These are phyloP conservation scores for Drosophila eugracilis DNA, from an alignment of 1,140 invertebrate genomes.

Conservation along the genomic window DNA sequence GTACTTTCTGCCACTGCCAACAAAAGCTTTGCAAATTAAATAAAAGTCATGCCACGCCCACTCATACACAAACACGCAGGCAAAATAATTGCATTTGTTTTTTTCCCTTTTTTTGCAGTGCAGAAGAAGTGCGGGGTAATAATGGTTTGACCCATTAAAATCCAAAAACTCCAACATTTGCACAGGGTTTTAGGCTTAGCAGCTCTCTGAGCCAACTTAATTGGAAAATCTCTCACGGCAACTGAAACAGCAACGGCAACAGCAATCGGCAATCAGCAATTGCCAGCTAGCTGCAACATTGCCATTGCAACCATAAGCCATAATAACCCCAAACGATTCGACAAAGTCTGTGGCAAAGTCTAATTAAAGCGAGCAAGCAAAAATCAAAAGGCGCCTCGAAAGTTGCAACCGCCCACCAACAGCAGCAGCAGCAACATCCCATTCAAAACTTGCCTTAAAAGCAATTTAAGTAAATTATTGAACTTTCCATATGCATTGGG, in stretches of 20 bases:
- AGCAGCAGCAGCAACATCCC: conserved; percentile 8
- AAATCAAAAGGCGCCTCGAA: conserved; percentile 58
- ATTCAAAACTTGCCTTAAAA: conserved; percentile 56
- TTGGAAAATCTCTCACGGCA: conserved; percentile 78
- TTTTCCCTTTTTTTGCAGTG: conserved; percentile 20
- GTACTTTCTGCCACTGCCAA: conserved; percentile 58
- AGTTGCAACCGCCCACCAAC: conserved; percentile 43
- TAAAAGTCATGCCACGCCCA: conserved; percentile 64
- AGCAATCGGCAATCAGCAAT: conserved; percentile 34
- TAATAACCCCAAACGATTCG: conserved; percentile 43
- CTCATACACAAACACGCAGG: conserved; percentile 25
- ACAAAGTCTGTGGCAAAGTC: conserved; percentile 55
- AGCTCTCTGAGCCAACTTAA: conserved; percentile 57
- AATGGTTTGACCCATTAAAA: conserved; percentile 52
- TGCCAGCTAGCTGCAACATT: conserved; percentile 55
- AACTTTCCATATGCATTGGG: conserved; percentile 68
- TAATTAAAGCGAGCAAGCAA: conserved; percentile 66
- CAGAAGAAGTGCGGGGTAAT: not conserved
- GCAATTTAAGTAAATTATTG: conserved; percentile 80
- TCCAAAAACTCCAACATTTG: conserved; percentile 26
- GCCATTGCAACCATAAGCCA: conserved; percentile 44
- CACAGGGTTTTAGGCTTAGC: conserved; percentile 13
- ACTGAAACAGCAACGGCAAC: not conserved
- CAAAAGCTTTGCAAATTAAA: conserved; percentile 67
- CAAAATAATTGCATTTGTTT: conserved; percentile 51